Base-by-base conservation (phyloP, 2,797 vertebrate species). In the Arnoldichthys spilopterus region DNA sequence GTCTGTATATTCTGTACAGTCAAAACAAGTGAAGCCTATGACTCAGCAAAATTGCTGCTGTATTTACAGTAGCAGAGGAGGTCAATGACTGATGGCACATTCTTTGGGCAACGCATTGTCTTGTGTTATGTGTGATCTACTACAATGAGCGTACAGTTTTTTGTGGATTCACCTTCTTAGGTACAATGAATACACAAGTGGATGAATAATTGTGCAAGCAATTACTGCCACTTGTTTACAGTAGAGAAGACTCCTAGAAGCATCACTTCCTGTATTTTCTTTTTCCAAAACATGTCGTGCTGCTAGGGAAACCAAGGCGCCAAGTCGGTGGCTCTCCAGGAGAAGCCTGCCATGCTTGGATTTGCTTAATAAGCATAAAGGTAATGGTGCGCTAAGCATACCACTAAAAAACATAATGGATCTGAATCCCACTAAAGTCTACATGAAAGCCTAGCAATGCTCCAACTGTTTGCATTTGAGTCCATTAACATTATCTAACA, bases 401-500 rank as follows among this genome's bases (percentile, higher is more conserved):
- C 53, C 43, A 74, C 20, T 67, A 64, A 67, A 59, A 64, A 22
- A 24, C 6, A 30, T 79, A 79, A 74, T 79, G 78, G 71, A 40
- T 61, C 67, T 51, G 54, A 73, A 66, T 49, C 40, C 61, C 51
- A 68, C 16, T 45, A 69, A 74, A 16, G 43, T 59, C 32, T 49
- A 51, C 54, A 53, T 74, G n/a, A 56, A 56, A 40, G n/a, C 51
- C 32, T 40, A 72, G 69, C 49, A 56, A 56, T 72, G 49, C 20
- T 54, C 40, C 30, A 28, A 18, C 64, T 74, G 63, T 79, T 74
- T 79, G 43, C 71, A 40, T 69, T 74, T 59, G 2, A 32, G 63
- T 61, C 63, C 78, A 79, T 79, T 74, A 67, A 20, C 70, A 68
- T 79, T 54, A 71, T 72, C 68, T 43, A 59, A 73, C 53, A 59